Conservation (phyloP, 2,888 invertebrate species). For the Drosophila multiciliata region DNA sequence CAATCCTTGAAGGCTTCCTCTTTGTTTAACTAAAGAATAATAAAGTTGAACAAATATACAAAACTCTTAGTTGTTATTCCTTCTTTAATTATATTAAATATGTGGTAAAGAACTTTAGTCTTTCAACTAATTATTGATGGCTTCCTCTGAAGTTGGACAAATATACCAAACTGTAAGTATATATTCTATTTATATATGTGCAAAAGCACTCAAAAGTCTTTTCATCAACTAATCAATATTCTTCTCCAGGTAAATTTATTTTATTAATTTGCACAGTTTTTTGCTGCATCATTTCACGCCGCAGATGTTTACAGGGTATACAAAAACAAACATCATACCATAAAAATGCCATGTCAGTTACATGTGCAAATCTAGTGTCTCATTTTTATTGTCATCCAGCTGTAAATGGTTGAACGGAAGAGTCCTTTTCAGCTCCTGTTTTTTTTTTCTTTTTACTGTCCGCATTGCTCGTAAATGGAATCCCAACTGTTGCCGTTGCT, state of each 20-base stretch:
- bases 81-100: not conserved
- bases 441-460: constrained; percentile 4
- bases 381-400: constrained; percentile 36
- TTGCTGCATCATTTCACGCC: not conserved
- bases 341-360: constrained; percentile 42
- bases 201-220: not conserved
- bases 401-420: not conserved
- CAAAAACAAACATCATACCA: not conserved
- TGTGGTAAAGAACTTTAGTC: not conserved
- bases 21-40: not conserved
- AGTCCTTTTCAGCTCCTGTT: constrained; percentile 7
- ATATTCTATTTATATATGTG: not conserved
- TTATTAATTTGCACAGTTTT: not conserved
- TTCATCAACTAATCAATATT: not conserved
- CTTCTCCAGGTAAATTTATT: not conserved
- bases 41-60: not conserved
- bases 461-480: constrained; percentile 29
- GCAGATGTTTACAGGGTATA: not conserved
- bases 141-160: not conserved
- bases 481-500: constrained; percentile 44
- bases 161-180: not conserved
- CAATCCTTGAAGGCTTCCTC: not conserved
- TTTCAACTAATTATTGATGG: not conserved
- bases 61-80: not conserved
- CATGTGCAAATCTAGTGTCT: constrained; percentile 34